A percentile compares a stretch with the other conserved stretches of the same genome.
phyloP scores from a whole-genome alignment of 1,140 invertebrate species.

The Hylaeus anthracinus region DNA sequence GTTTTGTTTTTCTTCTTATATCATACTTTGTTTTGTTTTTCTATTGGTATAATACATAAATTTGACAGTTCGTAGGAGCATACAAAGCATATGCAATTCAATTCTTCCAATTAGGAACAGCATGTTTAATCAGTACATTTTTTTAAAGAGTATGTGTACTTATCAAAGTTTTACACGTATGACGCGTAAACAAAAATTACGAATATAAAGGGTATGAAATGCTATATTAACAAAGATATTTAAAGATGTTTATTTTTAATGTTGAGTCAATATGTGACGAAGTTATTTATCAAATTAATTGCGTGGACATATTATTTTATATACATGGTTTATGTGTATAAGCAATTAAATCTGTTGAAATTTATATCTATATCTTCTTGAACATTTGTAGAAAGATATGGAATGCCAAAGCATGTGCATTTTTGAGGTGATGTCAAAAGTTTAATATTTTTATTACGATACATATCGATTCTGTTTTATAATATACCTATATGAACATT shows the following conservation, averaged over 20 bases:
- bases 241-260: not conserved
- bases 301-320: not conserved
- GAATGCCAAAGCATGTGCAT: constrained; percentile 57
- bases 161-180: not conserved
- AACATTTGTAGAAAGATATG: constrained; percentile 26
- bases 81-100: not conserved
- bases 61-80: not conserved
- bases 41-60: not conserved
- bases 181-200: not conserved
- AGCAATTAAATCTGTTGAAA: not conserved
- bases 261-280: not conserved
- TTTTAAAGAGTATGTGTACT: not conserved
- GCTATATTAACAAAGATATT: not conserved
- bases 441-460: constrained; percentile 10
- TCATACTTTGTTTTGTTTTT: not conserved
- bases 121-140: not conserved
- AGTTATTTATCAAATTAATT: not conserved
- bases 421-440: constrained; percentile 45
- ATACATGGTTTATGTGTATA: too few species aligned
- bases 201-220: not conserved
- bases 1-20: not conserved
- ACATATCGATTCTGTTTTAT: not conserved
- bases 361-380: not conserved
- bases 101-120: not conserved
- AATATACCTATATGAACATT: constrained; percentile 2